Conservation (phyloP, 2,113 vertebrate species). For the Chiloscyllium plagiosum region DNA sequence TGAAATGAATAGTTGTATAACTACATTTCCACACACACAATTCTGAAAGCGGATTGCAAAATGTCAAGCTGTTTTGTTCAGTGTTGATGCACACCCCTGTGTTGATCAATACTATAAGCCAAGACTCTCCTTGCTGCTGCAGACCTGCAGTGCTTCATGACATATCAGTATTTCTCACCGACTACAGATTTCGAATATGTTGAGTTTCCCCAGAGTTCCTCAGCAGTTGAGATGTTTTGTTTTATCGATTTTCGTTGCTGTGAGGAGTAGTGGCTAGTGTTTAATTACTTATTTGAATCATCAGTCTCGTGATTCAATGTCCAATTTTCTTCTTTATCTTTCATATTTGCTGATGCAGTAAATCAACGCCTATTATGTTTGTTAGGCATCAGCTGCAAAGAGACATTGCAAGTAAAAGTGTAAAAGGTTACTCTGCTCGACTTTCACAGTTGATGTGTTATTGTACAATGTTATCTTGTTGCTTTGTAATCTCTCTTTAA, state of each 20-base stretch:
- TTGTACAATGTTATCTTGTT: too few relatives aligned
- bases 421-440: too few relatives aligned
- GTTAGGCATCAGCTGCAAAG: not conserved
- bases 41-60: not conserved
- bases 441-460: too few relatives aligned
- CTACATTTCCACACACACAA: too few relatives aligned
- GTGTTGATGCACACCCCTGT: not conserved
- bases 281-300: not conserved
- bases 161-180: not conserved
- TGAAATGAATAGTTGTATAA: not conserved
- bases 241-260: not conserved
- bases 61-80: not conserved
- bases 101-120: not conserved
- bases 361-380: not conserved
- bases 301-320: not conserved
- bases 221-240: not conserved
- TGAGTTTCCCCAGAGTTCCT: not conserved
- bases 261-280: not conserved
- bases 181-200: not conserved
- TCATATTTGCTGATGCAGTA: not conserved
- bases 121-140: not conserved
- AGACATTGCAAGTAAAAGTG: too few relatives aligned
- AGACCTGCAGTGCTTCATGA: not conserved
- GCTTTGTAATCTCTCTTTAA: too few relatives aligned
- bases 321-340: not conserved